Evolutionary conservation across 2,113 vertebrate genomes (phyloP), one percentile per base, ranked within the genome.

Genomic region (Gavialis gangeticus): DNA sequence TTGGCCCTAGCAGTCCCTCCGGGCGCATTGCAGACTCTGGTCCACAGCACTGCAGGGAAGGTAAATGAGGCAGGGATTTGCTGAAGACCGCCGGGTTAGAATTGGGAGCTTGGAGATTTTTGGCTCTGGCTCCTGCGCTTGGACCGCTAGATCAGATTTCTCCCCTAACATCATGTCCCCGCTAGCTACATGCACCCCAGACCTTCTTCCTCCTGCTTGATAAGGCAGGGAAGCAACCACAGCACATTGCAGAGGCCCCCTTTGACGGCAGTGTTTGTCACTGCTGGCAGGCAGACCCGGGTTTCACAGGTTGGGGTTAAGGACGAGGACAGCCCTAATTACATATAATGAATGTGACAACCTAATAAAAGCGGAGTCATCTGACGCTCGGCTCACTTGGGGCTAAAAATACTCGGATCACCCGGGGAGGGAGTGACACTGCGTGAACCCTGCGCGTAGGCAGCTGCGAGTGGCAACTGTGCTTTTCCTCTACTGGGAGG

Each of bases 361-460:
- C 16, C 76, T 73, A 76, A 54, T 82, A 82, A 88, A 57, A 88
- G 66, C 84, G 88, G 88, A 75, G 11, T 90, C 88, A 82, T 71
- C n/a, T 92, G 89, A 84, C 1, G 0, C 54, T 85, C 67, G 12
- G 57, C 27, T 71, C 17, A 73, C 84, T 73, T 95, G 1, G 0
- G 79, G 85, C 93, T 95, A 91, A 94, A 94, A 91, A 71, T 82
- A 88, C 56, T 21, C 0, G 37, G 1, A 62, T 92, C 90, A 24
- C 84, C 82, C 7, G 30, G 62, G 67, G 30, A 91, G 92, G 86
- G 75, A 37, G 24, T 34, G 86, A 46, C 84, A 81, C 30, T 91
- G 90, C 18, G 87, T 95, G 94, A 76, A 94, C 86, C 18, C 27
- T 63, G 64, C 16, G 87, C 57, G 88, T 95, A 88, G 88, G 63